Evolutionary conservation across 2,797 vertebrate species (phyloP), one percentile per base, ranked within the genome.

Genomic region (Danio aesculapii): DNA sequence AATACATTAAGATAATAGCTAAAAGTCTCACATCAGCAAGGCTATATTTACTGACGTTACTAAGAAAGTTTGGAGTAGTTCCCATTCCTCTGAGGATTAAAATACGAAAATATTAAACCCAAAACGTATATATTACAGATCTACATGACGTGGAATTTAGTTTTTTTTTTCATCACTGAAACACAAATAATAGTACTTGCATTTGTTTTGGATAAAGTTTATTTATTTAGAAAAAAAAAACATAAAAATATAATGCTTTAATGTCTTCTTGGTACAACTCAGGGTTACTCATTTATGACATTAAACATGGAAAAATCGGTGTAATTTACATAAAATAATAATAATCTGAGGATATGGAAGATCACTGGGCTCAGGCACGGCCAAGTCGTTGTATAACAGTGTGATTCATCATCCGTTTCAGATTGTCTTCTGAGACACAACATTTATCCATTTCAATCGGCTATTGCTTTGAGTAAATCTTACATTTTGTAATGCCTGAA

Each of bases 301-400:
- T 62, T 14, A 63, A 70, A 43, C n/a, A 53, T 46, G 55, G 14
- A 16, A 71, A 30, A 72, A 63, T 53, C 43, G 62, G 9, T 59
- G 57, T 12, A n/a, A 44, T 62, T 53, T 63, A 63, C 77, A 63
- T 47, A 62, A 71, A 53, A 44, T 43, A 79, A 30, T 30, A 30
- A 78, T 43, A 50, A 21, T 61, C 46, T 78, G 76, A 68, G 39
- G 64, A 16, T 69, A 8, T 78, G 66, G 46, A 78, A 61, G 57
- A 78, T 84, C 68, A 67, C 75, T 67, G 61, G 52, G 64, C 46
- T 84, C 85, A 89, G 92, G 89, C 85, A 75, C 8, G 87, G 84
- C 89, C 70, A 78, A 63, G 68, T 79, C 58, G 53, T 71, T 63
- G 68, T 79, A 63, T 53, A 79, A 71, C 49, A 72, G 41, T 57